A percentile compares a stretch with the other conserved stretches of the same genome.
Evolutionary conservation across 2,888 invertebrate species (phyloP).

Genomic region (Microchrysa polita): DNA sequence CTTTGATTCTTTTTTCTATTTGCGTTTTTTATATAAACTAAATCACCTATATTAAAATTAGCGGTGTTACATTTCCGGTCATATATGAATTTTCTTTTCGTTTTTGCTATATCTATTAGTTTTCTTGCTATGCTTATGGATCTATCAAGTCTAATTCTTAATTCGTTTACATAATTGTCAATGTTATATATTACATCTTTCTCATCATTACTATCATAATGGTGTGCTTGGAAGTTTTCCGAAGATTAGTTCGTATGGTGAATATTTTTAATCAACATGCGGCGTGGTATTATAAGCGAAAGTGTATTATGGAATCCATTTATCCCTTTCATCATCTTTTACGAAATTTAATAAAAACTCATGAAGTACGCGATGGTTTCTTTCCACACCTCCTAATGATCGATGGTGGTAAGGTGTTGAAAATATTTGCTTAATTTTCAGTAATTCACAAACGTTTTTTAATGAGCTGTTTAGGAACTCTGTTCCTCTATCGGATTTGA

Average conservation of each 20-base stretch:
- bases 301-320: too few relatives aligned
- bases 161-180: neutral
- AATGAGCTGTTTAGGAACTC: conserved; percentile 20
- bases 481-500: conserved; percentile 32
- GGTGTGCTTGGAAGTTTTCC: too few relatives aligned
- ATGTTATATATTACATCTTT: neutral
- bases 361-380: conserved; percentile 1
- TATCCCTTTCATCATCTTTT: too few relatives aligned
- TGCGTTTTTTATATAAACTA: neutral
- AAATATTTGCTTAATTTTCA: conserved; percentile 29
- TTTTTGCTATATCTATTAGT: neutral
- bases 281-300: too few relatives aligned
- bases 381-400: too few relatives aligned
- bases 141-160: neutral
- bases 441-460: conserved; percentile 22
- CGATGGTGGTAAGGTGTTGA: conserved; percentile 38
- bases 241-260: too few relatives aligned
- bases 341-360: conserved; percentile 33
- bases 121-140: neutral
- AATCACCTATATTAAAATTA: too few relatives aligned
- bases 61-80: neutral
- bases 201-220: too few relatives aligned
- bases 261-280: too few relatives aligned
- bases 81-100: neutral
- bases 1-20: neutral